Percentiles rank a stretch among this genome's conserved stretches.
These are phyloP conservation scores for Falcunculus frontatus DNA, from an alignment of 2,113 vertebrate species.

Conservation along the genomic window DNA sequence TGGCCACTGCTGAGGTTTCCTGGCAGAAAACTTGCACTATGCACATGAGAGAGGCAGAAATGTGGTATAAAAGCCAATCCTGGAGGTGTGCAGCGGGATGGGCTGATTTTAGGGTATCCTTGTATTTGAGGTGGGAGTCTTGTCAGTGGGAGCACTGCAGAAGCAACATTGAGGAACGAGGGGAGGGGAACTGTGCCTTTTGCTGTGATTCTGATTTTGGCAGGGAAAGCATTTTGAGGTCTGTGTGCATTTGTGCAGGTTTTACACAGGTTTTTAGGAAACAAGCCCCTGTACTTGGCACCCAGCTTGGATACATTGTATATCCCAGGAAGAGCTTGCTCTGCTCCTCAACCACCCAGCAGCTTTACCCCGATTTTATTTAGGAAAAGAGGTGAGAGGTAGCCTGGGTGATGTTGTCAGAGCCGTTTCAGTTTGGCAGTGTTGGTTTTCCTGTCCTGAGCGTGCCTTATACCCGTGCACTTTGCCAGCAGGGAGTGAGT, in stretches of 20 bases:
- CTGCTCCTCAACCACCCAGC: neutral
- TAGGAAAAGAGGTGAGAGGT: neutral
- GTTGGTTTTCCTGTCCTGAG: neutral
- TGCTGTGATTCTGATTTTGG: neutral
- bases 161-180: neutral
- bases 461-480: fast-evolving
- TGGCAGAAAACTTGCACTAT: neutral
- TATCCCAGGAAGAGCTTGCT: neutral
- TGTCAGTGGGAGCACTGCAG: neutral
- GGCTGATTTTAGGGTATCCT: neutral
- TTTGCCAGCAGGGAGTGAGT: neutral
- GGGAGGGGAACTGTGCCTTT: neutral
- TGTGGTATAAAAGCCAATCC: neutral
- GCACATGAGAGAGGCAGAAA: neutral
- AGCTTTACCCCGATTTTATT: neutral
- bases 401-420: neutral
- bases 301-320: fast-evolving
- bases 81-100: neutral
- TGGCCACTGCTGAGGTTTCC: neutral
- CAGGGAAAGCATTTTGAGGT: neutral
- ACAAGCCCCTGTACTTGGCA: neutral
- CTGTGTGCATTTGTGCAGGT: neutral
- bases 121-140: neutral
- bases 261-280: neutral
- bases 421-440: neutral